Evolutionary conservation across 2,113 vertebrate species (phyloP).

Genomic region (Merops nubicus): DNA sequence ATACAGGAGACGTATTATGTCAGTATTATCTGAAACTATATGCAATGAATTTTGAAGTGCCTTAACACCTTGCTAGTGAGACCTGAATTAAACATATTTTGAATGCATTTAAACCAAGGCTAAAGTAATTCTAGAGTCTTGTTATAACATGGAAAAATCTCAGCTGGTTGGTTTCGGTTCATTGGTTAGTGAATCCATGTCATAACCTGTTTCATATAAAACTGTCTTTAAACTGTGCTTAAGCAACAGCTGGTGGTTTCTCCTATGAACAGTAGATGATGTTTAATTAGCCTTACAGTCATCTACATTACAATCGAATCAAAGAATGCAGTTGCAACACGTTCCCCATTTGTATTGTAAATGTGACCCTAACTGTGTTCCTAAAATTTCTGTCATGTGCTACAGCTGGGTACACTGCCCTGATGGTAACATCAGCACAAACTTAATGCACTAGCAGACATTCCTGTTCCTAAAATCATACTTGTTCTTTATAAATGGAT

Average conservation of each 20-base stretch:
- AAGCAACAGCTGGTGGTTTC: slow-evolving; percentile 64
- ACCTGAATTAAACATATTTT: background rate
- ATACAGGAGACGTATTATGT: background rate
- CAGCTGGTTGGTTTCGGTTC: background rate
- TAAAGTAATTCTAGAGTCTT: slow-evolving; percentile 3
- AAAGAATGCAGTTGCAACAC: slow-evolving; percentile 66
- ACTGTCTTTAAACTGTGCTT: slow-evolving; percentile 57
- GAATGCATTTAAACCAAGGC: background rate
- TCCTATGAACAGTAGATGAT: slow-evolving; percentile 35
- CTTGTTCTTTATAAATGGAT: background rate
- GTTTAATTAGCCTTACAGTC: slow-evolving; percentile 64
- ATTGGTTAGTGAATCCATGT: slow-evolving; percentile 37
- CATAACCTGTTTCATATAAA: slow-evolving; percentile 60
- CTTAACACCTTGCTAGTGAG: background rate
- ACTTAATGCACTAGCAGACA: background rate
- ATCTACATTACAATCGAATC: slow-evolving; percentile 70
- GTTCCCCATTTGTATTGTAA: slow-evolving; percentile 45
- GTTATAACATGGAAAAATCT: slow-evolving; percentile 34
- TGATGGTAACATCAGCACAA: background rate
- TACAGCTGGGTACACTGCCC: background rate
- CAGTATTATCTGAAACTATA: background rate
- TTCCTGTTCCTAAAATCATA: background rate
- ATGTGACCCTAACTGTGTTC: slow-evolving; percentile 58
- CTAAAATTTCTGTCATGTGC: slow-evolving; percentile 49
- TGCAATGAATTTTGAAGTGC: background rate